Evolutionary conservation across 2,113 vertebrate genomes (phyloP).

Genomic region (Chaetorhynchus papuensis): DNA sequence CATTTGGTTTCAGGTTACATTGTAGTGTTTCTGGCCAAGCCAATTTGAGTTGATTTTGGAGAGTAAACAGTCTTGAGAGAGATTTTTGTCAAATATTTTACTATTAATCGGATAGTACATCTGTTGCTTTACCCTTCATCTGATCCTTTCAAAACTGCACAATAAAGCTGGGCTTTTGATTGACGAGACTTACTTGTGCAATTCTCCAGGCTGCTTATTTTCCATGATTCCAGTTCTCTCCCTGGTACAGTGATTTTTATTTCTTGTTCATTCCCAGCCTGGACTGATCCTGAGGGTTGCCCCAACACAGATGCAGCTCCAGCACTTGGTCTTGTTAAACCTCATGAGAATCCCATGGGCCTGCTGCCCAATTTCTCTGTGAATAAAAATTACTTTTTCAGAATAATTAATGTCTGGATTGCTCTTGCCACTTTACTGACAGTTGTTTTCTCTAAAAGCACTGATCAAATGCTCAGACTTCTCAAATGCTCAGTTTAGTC

Average conservation of each 20-base stretch:
- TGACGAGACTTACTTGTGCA: neutral
- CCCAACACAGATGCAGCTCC: neutral
- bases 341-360: neutral
- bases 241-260: neutral
- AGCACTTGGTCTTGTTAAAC: neutral
- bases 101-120: neutral
- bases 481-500: neutral
- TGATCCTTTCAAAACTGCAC: neutral
- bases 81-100: neutral
- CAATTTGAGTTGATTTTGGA: neutral
- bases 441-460: neutral
- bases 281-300: neutral
- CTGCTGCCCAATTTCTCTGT: neutral
- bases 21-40: neutral
- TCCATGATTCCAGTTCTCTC: neutral
- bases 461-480: neutral
- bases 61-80: neutral
- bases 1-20: neutral
- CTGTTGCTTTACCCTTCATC: conserved; percentile 1
- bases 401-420: neutral
- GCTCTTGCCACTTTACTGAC: neutral
- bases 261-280: neutral
- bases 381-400: neutral
- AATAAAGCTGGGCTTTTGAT: neutral
- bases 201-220: neutral